phyloP scores from a whole-genome alignment of 2,797 vertebrate genomes.

The Knipowitschia caucasica region DNA sequence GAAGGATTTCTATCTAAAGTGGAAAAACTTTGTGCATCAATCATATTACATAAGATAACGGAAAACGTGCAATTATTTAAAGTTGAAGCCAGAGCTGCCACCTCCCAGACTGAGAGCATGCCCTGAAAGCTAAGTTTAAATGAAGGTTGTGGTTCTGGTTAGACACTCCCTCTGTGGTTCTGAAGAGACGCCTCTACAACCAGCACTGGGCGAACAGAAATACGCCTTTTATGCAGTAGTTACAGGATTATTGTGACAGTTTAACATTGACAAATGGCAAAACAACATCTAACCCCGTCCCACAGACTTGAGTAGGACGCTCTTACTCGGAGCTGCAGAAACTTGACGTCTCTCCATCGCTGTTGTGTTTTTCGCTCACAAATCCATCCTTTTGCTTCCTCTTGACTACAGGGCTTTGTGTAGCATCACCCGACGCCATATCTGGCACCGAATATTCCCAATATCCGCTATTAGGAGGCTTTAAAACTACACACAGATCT shows the following conservation, averaged over 20 bases:
- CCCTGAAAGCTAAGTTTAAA: constrained; percentile 44
- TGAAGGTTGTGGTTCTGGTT: constrained; percentile 2
- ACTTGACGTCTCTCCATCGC: constrained; percentile 51
- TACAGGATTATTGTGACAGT: background rate
- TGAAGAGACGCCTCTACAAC: background rate
- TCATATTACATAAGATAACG: constrained; percentile 53
- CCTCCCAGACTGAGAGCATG: constrained; percentile 60
- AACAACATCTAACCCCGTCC: background rate
- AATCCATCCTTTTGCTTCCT: constrained; percentile 18
- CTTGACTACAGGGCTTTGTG: background rate
- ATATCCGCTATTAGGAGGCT: background rate
- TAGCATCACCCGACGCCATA: constrained; percentile 37
- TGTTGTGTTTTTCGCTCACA: background rate
- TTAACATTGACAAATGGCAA: background rate
- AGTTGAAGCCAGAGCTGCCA: constrained; percentile 46
- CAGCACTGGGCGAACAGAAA: background rate
- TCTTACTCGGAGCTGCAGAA: constrained; percentile 73
- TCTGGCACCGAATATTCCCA: rapidly evolving
- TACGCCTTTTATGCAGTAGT: background rate
- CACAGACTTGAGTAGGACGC: too few species aligned
- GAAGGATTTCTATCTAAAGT: background rate
- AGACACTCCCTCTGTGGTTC: constrained; percentile 14
- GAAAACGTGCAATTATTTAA: constrained; percentile 68
- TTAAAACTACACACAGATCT: background rate
- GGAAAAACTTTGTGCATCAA: constrained; percentile 30